phyloP scores from a whole-genome alignment of 2,888 invertebrate species.

The Fragum sueziense region DNA sequence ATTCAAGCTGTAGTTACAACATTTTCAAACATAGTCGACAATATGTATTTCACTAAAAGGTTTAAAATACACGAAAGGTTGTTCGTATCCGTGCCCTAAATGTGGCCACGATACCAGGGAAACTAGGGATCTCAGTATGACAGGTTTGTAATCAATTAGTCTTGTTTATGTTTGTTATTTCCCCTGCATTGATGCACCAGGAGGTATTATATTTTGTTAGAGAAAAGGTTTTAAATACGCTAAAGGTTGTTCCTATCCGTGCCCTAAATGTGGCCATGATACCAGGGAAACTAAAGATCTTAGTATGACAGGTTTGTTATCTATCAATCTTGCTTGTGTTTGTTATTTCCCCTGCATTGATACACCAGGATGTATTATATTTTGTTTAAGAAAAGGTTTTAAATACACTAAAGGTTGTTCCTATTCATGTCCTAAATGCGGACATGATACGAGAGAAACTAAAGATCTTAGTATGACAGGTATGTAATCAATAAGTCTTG shows the following conservation, averaged over 20 bases:
- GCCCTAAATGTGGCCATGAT: constrained; percentile 96
- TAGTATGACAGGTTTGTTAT: constrained; percentile 94
- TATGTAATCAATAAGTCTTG: too few relatives aligned
- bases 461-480: constrained; percentile 98
- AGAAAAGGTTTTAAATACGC: constrained; percentile 95
- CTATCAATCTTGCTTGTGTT: too few relatives aligned
- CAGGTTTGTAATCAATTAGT: constrained; percentile 90
- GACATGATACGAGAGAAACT: constrained; percentile 95
- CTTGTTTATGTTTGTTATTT: too few relatives aligned
- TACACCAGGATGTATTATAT: too few relatives aligned
- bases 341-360: too few relatives aligned
- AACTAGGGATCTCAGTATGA: constrained; percentile 98
- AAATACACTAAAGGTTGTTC: constrained; percentile 92
- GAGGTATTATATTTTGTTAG: too few relatives aligned
- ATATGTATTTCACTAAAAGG: too few relatives aligned
- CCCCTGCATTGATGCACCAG: too few relatives aligned
- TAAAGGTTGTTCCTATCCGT: constrained; percentile 92
- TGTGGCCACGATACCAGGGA: constrained; percentile 96
- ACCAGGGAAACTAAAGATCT: constrained; percentile 97
- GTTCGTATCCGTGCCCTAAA: constrained; percentile 95
- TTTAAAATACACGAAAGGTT: constrained; percentile 93
- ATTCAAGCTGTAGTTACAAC: too few relatives aligned
- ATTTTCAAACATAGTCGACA: too few relatives aligned
- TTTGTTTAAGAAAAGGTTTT: constrained; percentile 91
- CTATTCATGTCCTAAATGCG: constrained; percentile 97